A percentile compares a stretch with the other conserved stretches of the same genome.
Evolutionary conservation across 2,888 invertebrate genomes (phyloP).

Genomic region (Noctua pronuba): DNA sequence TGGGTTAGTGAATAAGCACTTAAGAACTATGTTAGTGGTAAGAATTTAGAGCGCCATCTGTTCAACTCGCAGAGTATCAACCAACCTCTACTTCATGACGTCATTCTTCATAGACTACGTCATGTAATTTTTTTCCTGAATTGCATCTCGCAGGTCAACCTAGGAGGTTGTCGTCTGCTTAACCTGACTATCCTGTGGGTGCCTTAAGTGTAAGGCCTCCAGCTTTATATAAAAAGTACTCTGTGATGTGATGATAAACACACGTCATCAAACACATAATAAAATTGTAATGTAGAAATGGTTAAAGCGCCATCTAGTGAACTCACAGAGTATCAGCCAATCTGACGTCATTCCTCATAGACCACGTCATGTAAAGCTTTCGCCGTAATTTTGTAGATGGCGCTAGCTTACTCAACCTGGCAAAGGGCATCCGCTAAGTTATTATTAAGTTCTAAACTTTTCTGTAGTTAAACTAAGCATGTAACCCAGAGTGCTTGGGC

Average conservation of each 20-base stretch:
- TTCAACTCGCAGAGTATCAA: background rate
- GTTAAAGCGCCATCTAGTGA: constrained; percentile 28
- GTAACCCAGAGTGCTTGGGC: background rate
- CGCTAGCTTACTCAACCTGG: background rate
- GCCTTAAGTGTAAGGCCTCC: too few relatives aligned
- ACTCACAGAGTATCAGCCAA: background rate
- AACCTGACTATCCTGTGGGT: too few relatives aligned
- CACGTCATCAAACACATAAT: background rate
- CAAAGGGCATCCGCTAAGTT: background rate
- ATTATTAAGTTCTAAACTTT: background rate
- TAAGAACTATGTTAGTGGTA: too few relatives aligned
- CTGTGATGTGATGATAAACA: background rate
- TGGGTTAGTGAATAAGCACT: too few relatives aligned
- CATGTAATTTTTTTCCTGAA: background rate
- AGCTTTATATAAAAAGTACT: background rate
- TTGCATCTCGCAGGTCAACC: background rate
- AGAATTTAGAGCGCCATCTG: constrained; percentile 27
- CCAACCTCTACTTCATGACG: background rate
- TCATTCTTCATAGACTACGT: background rate
- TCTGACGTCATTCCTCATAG: background rate
- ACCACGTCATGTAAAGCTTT: constrained; percentile 1
- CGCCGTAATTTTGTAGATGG: constrained; percentile 16
- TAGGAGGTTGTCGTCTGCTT: background rate
- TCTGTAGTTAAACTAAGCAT: background rate
- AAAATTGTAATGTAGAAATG: background rate